Conservation (phyloP, 2,113 vertebrate genomes). For the Elgaria multicarinata region DNA sequence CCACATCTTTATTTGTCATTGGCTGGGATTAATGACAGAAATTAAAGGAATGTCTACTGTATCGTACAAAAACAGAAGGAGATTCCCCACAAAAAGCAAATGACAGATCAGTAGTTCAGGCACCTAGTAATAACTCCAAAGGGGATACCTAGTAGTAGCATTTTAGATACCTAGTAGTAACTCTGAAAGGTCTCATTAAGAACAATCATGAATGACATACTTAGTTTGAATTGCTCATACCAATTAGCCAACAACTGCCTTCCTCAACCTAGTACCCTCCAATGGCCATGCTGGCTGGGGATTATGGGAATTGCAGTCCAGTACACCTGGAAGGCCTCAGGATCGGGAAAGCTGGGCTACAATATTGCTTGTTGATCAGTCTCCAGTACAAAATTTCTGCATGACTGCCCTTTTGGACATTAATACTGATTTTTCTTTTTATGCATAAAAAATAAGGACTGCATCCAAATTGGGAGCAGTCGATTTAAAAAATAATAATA, state of each 20-base stretch:
- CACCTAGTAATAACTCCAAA: neutral
- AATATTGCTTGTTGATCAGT: neutral
- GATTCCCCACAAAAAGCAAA: neutral
- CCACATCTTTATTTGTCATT: neutral
- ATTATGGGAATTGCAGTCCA: too few species aligned
- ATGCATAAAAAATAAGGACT: neutral
- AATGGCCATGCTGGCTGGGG: too few species aligned
- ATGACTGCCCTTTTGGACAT: slow-evolving; percentile 11
- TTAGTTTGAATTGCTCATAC: accelerated
- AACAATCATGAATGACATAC: neutral
- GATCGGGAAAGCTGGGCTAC: too few species aligned
- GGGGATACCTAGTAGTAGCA: neutral
- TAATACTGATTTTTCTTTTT: neutral
- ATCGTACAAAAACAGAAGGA: accelerated
- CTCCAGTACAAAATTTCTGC: neutral
- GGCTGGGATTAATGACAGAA: neutral
- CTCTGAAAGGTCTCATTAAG: neutral
- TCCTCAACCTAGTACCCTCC: too few species aligned
- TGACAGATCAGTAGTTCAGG: accelerated
- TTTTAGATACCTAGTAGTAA: accelerated
- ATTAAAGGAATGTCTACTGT: neutral
- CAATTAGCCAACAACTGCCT: too few species aligned
- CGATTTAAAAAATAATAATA: neutral
- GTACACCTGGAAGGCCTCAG: too few species aligned
- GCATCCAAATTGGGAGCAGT: neutral